Conservation (phyloP, 1,140 invertebrate genomes). For the Andricus grossulariae region DNA sequence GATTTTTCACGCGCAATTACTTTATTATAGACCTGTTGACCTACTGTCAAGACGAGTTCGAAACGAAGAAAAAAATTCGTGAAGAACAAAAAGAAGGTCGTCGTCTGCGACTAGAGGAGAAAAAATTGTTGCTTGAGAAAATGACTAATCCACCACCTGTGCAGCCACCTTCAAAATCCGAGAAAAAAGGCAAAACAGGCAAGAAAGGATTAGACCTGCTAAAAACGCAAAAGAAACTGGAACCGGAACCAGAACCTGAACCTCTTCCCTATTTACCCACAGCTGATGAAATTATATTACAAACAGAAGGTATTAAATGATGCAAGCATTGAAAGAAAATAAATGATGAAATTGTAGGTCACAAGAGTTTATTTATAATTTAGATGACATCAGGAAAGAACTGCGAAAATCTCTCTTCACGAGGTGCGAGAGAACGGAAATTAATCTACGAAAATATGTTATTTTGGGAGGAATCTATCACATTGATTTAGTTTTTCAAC, state of each 20-base stretch:
- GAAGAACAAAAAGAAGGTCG: slow-evolving; percentile 61
- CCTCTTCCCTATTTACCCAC: slow-evolving; percentile 61
- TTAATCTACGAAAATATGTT: slow-evolving; percentile 81
- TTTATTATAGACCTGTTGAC: slow-evolving; percentile 55
- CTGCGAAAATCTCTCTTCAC: slow-evolving; percentile 63
- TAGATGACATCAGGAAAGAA: slow-evolving; percentile 64
- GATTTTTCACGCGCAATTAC: slow-evolving; percentile 14
- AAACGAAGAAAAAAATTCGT: slow-evolving; percentile 49
- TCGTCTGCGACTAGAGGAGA: slow-evolving; percentile 59
- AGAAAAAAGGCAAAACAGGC: slow-evolving; percentile 47
- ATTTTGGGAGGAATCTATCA: slow-evolving; percentile 82
- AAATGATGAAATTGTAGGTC: not conserved
- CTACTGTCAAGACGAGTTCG: slow-evolving; percentile 54
- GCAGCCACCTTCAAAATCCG: slow-evolving; percentile 32
- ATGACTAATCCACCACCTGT: slow-evolving; percentile 55
- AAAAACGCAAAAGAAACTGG: slow-evolving; percentile 42
- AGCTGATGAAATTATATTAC: slow-evolving; percentile 58
- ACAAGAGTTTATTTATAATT: slow-evolving; percentile 34
- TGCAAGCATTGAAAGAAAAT: slow-evolving; percentile 1
- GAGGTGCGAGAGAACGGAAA: slow-evolving; percentile 73
- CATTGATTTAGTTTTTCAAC: slow-evolving; percentile 81
- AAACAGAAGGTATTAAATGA: slow-evolving; percentile 54
- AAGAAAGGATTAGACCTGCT: slow-evolving; percentile 39
- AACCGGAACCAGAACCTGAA: slow-evolving; percentile 54
- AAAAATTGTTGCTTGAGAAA: slow-evolving; percentile 55